Evolutionary conservation across 2,888 invertebrate species (phyloP), one percentile per base, ranked within the genome.

Genomic region (Calameuta filiformis): DNA sequence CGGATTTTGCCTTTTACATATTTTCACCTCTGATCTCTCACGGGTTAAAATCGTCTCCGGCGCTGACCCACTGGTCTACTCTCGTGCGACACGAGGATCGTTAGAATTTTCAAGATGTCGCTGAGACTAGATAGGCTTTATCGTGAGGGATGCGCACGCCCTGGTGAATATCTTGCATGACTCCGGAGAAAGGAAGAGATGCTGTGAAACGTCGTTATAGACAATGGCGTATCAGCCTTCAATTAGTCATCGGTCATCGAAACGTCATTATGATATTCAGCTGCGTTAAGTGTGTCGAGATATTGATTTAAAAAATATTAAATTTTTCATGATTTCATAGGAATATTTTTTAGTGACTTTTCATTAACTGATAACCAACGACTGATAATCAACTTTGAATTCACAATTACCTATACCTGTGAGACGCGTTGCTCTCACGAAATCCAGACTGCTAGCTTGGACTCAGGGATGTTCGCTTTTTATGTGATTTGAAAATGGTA

Each of bases 1-100:
- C 4, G 9, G 56, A 23, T 56, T 56, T 2, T 56, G 23, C 1
- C 56, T 56, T 23, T 56, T 56, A 56, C 23, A 15, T 56, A 56
- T 56, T 56, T 23, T 56, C 6, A 56, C 56, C 56, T 56, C 56
- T 23, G 56, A 56, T 9, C 56, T 35, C 3, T 35, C 35, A 12
- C 12, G 6, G 9, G 56, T 6, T 23, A 56, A 23, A 23, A 23
- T 56, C 56, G 56, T 56, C 23, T 9, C 56, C 15, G 23, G 56
- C 56, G 2, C 23, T 71, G 71, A 71, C 71, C 71, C 71, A 71
- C 71, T 71, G 71, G 31, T 71, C 71, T 23, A 71, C 71, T 71
- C 71, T 71, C 12, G 12, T 15, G 31, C 31, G 31, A 71, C 33
- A 15, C 11, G 71, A 31, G 71, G 34, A 15, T 31, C 31, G 4